Percentiles rank a stretch among this genome's conserved stretches.
Conservation (phyloP, 1,140 invertebrate species). For the Camponotus floridanus region DNA sequence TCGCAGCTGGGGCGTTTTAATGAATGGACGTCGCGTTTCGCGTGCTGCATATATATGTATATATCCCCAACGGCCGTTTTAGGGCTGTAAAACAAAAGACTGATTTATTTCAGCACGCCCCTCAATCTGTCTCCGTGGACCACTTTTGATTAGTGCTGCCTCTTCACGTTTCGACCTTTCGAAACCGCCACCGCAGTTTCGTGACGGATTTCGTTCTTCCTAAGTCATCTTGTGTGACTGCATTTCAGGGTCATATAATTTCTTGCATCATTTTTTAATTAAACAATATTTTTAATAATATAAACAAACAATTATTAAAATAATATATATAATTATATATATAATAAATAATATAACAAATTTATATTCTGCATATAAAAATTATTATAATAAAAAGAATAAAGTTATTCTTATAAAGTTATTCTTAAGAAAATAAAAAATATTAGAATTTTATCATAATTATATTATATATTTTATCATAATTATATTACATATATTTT, state of each 20-base stretch:
- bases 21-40: slow-evolving; percentile 80
- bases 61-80: slow-evolving; percentile 82
- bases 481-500: not conserved
- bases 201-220: slow-evolving; percentile 40
- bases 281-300: not conserved
- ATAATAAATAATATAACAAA: too few species aligned
- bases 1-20: slow-evolving; percentile 80
- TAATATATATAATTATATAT: not conserved
- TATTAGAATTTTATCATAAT: not conserved
- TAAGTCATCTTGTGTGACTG: not conserved
- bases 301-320: not conserved
- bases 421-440: not conserved
- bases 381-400: not conserved
- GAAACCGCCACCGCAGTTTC: slow-evolving; percentile 34
- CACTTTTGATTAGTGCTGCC: slow-evolving; percentile 78
- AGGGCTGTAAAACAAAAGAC: slow-evolving; percentile 81
- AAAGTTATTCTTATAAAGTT: not conserved
- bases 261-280: not conserved
- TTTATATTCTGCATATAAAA: too few species aligned
- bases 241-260: not conserved
- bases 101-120: slow-evolving; percentile 82
- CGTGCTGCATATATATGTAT: slow-evolving; percentile 65
- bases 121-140: slow-evolving; percentile 80
- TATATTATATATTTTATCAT: not conserved
- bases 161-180: slow-evolving; percentile 64